phyloP scores from a whole-genome alignment of 2,113 vertebrate species.

The Accipiter cooperii region DNA sequence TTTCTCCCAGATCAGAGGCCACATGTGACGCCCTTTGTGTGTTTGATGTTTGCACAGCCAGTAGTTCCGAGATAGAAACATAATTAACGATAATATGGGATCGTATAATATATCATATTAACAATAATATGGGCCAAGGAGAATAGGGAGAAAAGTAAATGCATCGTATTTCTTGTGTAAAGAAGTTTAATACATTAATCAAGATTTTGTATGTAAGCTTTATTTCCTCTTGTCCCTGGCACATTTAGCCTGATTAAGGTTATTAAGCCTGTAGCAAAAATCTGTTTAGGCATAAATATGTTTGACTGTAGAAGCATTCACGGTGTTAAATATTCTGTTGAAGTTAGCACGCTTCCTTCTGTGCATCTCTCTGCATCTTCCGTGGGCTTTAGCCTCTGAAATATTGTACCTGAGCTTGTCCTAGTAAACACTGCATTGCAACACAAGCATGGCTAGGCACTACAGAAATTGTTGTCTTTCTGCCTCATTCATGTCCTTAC shows the following conservation, averaged over 20 bases:
- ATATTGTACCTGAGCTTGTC: not conserved
- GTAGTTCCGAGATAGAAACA: not conserved
- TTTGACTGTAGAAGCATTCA: not conserved
- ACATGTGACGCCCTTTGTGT: rapidly evolving
- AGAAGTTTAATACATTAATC: not conserved
- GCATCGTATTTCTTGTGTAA: not conserved
- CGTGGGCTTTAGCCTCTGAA: not conserved
- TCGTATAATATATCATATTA: not conserved
- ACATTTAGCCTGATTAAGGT: not conserved
- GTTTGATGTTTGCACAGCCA: not conserved
- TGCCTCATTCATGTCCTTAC: not conserved
- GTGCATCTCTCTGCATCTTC: not conserved
- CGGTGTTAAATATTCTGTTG: not conserved
- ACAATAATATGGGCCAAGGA: not conserved
- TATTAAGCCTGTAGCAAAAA: not conserved
- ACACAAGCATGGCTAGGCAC: rapidly evolving
- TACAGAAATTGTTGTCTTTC: not conserved
- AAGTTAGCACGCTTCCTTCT: not conserved
- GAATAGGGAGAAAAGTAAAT: not conserved
- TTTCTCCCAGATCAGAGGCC: not conserved
- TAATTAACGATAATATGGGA: not conserved
- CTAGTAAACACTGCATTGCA: not conserved
- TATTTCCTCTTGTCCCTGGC: not conserved
- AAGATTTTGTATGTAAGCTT: not conserved
- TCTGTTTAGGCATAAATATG: not conserved